Percentiles rank a stretch among this genome's conserved stretches.
These are phyloP conservation scores for Sepiola atlantica DNA, from an alignment of 2,888 invertebrate species.

Conservation along the genomic window DNA sequence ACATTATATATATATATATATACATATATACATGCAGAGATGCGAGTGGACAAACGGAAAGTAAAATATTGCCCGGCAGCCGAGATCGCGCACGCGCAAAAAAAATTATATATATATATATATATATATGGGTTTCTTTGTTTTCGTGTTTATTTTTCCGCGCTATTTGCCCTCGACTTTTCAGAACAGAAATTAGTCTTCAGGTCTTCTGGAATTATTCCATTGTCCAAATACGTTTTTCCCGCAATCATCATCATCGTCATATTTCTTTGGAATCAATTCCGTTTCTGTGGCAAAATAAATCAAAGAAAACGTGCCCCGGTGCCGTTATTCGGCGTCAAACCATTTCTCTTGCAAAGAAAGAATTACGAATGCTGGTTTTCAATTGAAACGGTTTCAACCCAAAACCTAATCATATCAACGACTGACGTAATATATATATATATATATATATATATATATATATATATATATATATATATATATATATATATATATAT, in stretches of 20 bases:
- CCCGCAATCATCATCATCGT: not conserved
- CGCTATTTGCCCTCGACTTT: not conserved
- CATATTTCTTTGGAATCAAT: not conserved
- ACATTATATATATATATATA: no score
- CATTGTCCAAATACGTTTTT: not conserved
- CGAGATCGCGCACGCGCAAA: no score
- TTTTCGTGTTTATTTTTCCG: no score
- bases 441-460: no score
- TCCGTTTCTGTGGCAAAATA: not conserved
- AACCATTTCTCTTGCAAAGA: not conserved
- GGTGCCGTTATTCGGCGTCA: not conserved
- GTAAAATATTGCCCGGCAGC: no score
- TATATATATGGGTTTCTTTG: no score
- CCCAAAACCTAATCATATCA: not conserved
- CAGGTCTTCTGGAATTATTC: not conserved
- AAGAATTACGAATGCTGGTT: not conserved
- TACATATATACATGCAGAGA: no score
- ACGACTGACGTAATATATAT: no score
- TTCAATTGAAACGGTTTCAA: not conserved
- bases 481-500: no score
- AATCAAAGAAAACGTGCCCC: not conserved
- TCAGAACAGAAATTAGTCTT: not conserved
- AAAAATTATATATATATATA: no score
- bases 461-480: no score
- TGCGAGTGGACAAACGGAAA: no score